phyloP scores from a whole-genome alignment of 2,888 invertebrate species.

The Folsomia candida region DNA sequence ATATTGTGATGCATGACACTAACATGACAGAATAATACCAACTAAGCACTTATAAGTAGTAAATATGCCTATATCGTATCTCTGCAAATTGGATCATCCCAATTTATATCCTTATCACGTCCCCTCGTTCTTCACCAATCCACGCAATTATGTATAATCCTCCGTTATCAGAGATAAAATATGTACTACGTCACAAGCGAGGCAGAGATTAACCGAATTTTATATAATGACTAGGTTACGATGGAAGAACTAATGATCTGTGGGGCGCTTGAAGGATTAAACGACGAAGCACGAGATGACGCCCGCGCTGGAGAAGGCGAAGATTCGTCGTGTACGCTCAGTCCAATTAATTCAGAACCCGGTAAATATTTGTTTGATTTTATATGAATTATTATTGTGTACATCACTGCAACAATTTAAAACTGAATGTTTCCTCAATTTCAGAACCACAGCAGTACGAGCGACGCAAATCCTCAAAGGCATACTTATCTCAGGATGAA shows the following conservation, averaged over 20 bases:
- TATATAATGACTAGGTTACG: slow-evolving; percentile 66
- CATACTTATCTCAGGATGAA: slow-evolving; percentile 45
- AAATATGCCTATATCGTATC: too few relatives aligned
- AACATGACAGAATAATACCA: not conserved
- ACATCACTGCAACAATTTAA: slow-evolving; percentile 3
- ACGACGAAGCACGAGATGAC: slow-evolving; percentile 90
- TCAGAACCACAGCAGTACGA: slow-evolving; percentile 25
- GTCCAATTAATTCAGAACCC: slow-evolving; percentile 52
- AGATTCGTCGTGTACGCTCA: slow-evolving; percentile 50
- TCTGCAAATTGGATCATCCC: not conserved
- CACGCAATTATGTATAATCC: not conserved
- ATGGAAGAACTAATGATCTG: slow-evolving; percentile 93
- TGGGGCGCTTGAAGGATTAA: slow-evolving; percentile 85
- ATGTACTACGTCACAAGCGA: not conserved
- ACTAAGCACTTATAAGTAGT: too few relatives aligned
- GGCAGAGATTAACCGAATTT: not conserved
- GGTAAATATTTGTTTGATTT: slow-evolving; percentile 33
- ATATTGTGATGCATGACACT: not conserved
- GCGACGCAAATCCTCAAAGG: slow-evolving; percentile 35
- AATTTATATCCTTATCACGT: not conserved
- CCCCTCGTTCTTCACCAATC: too few relatives aligned
- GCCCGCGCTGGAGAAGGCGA: slow-evolving; percentile 73
- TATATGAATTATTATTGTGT: slow-evolving; percentile 11
- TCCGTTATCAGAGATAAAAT: not conserved
- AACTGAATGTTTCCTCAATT: not conserved